Evolutionary conservation across 2,888 invertebrate genomes (phyloP).

Genomic region (Eremobia ochroleuca): DNA sequence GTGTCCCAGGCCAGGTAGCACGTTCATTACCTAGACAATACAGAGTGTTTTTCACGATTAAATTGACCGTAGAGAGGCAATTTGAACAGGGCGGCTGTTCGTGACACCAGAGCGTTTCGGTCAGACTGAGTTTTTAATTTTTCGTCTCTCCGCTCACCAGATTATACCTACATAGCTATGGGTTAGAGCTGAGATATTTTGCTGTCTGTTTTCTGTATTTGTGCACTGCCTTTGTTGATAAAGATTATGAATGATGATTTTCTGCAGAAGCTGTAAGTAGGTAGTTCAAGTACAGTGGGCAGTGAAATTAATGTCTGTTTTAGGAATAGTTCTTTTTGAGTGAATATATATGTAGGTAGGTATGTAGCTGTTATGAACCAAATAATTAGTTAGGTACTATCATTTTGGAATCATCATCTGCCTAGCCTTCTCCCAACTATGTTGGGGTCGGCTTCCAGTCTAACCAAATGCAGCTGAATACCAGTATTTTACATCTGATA

Average conservation of each 20-base stretch:
- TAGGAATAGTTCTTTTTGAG: not conserved
- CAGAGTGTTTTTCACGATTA: constrained; percentile 88
- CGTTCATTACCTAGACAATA: constrained; percentile 88
- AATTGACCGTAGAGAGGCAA: constrained; percentile 89
- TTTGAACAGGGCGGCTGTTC: constrained; percentile 84
- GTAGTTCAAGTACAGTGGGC: not conserved
- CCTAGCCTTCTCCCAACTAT: no score
- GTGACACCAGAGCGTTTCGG: constrained; percentile 86
- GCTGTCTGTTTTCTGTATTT: not conserved
- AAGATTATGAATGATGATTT: not conserved
- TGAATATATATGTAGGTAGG: not conserved
- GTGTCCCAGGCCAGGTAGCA: constrained; percentile 71
- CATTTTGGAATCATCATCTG: no score
- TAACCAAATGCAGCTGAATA: no score
- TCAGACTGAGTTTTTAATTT: constrained; percentile 85
- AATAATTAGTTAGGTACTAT: not conserved
- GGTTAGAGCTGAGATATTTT: constrained; percentile 7
- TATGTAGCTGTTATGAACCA: not conserved
- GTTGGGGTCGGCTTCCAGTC: no score
- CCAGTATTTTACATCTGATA: no score
- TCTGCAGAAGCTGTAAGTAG: not conserved
- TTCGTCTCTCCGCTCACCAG: constrained; percentile 77
- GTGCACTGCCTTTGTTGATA: not conserved
- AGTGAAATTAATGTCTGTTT: not conserved
- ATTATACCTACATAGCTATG: not conserved